phyloP scores from a whole-genome alignment of 1,140 invertebrate genomes.

The Ptiloglossa arizonensis region DNA sequence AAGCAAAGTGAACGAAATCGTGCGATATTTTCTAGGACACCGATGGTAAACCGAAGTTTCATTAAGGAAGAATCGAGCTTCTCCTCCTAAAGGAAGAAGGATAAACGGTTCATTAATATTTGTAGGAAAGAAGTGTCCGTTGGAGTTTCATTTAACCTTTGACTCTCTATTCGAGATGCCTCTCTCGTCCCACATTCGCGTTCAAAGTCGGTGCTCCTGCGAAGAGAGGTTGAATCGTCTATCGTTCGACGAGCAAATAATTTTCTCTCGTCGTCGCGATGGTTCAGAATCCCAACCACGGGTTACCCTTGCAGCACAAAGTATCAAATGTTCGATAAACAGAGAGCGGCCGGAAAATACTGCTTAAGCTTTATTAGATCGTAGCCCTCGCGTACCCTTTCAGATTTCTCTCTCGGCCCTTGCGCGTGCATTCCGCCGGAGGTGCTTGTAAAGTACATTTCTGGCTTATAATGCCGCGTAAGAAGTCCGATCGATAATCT shows the following conservation, averaged over 20 bases:
- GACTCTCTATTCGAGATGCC: not conserved
- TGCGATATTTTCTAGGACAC: too few relatives aligned
- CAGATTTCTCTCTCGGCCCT: not conserved
- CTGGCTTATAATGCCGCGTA: not conserved
- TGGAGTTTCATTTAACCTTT: not conserved
- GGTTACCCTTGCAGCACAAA: not conserved
- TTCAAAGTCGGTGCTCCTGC: not conserved
- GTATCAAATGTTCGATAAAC: not conserved
- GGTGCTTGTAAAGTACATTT: not conserved
- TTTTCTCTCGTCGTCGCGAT: conserved; percentile 3
- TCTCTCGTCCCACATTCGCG: not conserved
- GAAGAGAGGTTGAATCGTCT: conserved; percentile 2
- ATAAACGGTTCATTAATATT: not conserved
- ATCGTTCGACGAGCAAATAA: conserved; percentile 7
- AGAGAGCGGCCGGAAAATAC: not conserved
- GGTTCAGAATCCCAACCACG: not conserved
- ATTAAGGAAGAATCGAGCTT: too few relatives aligned
- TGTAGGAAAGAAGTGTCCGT: not conserved
- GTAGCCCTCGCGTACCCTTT: conserved; percentile 1
- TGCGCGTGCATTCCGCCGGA: not conserved
- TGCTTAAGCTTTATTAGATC: conserved; percentile 18
- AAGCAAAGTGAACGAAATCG: too few relatives aligned
- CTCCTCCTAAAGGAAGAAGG: too few relatives aligned
- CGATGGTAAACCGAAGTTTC: too few relatives aligned
- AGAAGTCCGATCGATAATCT: conserved; percentile 29